Percentiles rank a stretch among this genome's conserved stretches.
These are phyloP conservation scores for Megalops cyprinoides DNA, from an alignment of 2,797 vertebrate genomes.

Conservation along the genomic window DNA sequence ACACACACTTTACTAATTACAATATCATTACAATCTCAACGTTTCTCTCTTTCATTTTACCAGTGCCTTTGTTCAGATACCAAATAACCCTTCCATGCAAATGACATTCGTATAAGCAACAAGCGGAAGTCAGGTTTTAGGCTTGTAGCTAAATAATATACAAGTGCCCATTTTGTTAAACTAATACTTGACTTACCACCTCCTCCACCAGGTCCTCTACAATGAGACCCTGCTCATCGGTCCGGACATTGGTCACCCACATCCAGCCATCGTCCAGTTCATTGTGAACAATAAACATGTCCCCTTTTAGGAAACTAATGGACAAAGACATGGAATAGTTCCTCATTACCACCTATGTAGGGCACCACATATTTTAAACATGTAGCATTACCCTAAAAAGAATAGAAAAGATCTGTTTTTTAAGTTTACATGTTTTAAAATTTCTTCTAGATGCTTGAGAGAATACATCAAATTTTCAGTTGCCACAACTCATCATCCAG, in stretches of 20 bases:
- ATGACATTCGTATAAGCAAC: neutral
- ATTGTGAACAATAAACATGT: constrained; percentile 99
- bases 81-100: neutral
- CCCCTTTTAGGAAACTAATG: constrained; percentile 95
- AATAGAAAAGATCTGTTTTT: no score
- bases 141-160: neutral
- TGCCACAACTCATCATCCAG: neutral
- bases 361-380: no score
- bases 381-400: no score
- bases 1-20: no score
- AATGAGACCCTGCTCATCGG: constrained; percentile 97
- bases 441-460: no score
- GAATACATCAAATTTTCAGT: neutral
- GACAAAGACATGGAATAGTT: neutral
- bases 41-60: neutral
- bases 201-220: constrained; percentile 96
- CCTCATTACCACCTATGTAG: no score
- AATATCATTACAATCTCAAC: no score
- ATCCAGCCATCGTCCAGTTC: constrained; percentile 99
- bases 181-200: constrained; percentile 80
- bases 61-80: neutral
- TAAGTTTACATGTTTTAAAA: no score
- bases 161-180: no score
- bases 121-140: neutral
- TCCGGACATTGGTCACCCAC: constrained; percentile 97